Evolutionary conservation across 2,888 invertebrate genomes (phyloP).

Genomic region (Proisotoma minuta): DNA sequence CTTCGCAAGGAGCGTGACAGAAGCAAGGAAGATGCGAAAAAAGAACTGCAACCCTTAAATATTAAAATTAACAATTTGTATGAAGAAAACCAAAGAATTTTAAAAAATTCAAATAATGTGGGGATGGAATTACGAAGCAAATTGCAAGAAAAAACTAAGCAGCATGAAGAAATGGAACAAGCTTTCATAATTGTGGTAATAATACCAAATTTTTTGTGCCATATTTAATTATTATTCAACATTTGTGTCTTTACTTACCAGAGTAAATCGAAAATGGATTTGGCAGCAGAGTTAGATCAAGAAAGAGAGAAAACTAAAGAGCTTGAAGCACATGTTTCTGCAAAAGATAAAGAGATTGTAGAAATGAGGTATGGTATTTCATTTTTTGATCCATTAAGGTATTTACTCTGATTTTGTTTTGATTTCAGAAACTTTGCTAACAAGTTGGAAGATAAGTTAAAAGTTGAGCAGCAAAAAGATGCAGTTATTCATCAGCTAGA

Average conservation of each 20-base stretch:
- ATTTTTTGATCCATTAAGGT: neutral
- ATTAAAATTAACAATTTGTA: slow-evolving; percentile 27
- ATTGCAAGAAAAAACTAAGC: slow-evolving; percentile 32
- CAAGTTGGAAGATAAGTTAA: slow-evolving; percentile 28
- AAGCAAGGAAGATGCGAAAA: slow-evolving; percentile 36
- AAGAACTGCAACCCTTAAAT: slow-evolving; percentile 27
- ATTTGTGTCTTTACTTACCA: slow-evolving; percentile 10
- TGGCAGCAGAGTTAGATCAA: slow-evolving; percentile 41
- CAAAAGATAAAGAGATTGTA: slow-evolving; percentile 29
- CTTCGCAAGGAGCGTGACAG: slow-evolving; percentile 37
- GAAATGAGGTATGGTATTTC: slow-evolving; percentile 20
- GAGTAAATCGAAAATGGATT: slow-evolving; percentile 45
- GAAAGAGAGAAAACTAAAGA: slow-evolving; percentile 39
- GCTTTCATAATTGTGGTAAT: slow-evolving; percentile 43
- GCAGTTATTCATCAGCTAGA: slow-evolving; percentile 31
- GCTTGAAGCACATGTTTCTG: slow-evolving; percentile 16
- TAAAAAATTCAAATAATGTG: slow-evolving; percentile 33
- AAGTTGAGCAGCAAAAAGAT: slow-evolving; percentile 28
- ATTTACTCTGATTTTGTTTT: neutral
- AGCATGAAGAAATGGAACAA: slow-evolving; percentile 41
- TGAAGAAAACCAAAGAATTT: slow-evolving; percentile 38
- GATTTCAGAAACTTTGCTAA: slow-evolving; percentile 17
- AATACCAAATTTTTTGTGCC: neutral
- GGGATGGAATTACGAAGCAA: slow-evolving; percentile 27
- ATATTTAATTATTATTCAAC: neutral